A percentile compares a stretch with the other conserved stretches of the same genome.
phyloP scores from a whole-genome alignment of 2,888 invertebrate genomes.

The Aleiodes alternator region DNA sequence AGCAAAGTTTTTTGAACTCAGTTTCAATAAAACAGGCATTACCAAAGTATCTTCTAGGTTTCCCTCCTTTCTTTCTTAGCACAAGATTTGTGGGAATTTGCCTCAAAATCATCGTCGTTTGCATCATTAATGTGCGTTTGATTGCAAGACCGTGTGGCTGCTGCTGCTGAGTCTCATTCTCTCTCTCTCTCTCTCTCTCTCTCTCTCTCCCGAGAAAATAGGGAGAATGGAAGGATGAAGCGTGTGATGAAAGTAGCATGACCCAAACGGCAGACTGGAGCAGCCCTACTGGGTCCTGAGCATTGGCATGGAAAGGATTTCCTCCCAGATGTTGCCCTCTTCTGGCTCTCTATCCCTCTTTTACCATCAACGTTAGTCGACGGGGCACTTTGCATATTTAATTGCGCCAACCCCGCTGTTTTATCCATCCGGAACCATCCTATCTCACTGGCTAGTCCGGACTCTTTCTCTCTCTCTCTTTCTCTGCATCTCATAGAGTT shows the following conservation, averaged over 20 bases:
- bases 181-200: no score
- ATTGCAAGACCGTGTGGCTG: constrained; percentile 32
- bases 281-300: constrained; percentile 34
- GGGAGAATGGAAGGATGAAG: constrained; percentile 43
- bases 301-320: constrained; percentile 55
- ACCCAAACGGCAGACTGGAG: constrained; percentile 49
- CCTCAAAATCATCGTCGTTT: constrained; percentile 36
- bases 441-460: constrained; percentile 25
- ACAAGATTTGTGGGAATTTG: background rate
- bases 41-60: background rate
- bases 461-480: constrained; percentile 36
- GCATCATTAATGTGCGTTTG: constrained; percentile 41
- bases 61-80: background rate
- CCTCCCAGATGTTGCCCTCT: constrained; percentile 62
- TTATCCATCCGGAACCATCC: constrained; percentile 42
- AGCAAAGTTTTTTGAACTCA: background rate
- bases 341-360: background rate
- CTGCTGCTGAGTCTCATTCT: background rate
- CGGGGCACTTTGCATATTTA: constrained; percentile 66
- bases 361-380: constrained; percentile 53
- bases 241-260: constrained; percentile 59
- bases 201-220: background rate
- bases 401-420: constrained; percentile 58
- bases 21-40: background rate
- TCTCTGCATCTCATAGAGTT: constrained; percentile 10